phyloP scores from a whole-genome alignment of 23 tunicate genomes.

The Ciona savignyi region DNA sequence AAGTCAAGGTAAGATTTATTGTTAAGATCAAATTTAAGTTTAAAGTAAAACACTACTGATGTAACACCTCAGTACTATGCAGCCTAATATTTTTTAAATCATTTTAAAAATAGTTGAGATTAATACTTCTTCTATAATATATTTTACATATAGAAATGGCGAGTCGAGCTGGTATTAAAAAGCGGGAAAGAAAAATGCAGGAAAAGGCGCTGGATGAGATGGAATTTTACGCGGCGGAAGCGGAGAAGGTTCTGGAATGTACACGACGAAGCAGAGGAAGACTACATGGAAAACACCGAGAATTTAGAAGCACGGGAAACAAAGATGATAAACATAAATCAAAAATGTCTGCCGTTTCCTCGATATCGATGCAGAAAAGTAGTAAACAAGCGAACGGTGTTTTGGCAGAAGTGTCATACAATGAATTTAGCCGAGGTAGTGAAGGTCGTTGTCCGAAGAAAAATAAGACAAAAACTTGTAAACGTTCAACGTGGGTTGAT shows the following conservation, averaged over 20 bases:
- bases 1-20: too few species aligned
- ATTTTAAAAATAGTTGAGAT: too few species aligned
- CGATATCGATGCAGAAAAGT: neutral
- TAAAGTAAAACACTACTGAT: too few species aligned
- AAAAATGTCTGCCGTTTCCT: neutral
- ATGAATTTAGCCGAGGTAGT: too few species aligned
- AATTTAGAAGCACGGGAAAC: neutral
- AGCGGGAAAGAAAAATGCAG: constrained; percentile 1
- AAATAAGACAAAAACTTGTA: neutral
- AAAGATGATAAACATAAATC: neutral
- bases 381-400: too few species aligned
- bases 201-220: constrained; percentile 3
- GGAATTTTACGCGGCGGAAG: constrained; percentile 9
- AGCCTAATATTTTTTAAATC: neutral
- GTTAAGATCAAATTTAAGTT: too few species aligned
- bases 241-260: constrained; percentile 7
- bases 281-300: neutral
- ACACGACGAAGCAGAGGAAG: neutral
- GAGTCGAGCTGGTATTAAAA: neutral
- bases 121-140: too few species aligned
- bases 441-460: neutral
- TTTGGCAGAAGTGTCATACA: too few species aligned
- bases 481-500: neutral
- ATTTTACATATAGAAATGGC: neutral
- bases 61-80: too few species aligned